Evolutionary conservation across 2,113 vertebrate species (phyloP), one percentile per base, ranked within the genome.

Genomic region (Poecile atricapillus): DNA sequence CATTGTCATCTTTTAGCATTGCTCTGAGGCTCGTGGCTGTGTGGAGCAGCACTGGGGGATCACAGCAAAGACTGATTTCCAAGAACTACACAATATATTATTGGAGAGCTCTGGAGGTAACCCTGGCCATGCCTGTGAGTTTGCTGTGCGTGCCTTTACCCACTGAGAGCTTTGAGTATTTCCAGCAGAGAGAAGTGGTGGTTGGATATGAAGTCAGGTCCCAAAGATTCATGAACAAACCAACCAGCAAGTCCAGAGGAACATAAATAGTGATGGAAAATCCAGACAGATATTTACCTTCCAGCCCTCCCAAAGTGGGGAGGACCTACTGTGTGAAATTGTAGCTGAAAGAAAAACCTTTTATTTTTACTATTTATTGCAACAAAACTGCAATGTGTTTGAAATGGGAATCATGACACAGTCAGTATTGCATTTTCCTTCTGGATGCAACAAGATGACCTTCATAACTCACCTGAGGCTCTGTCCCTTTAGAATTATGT

Each of bases 401-500:
- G n/a, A 73, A 84, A 55, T 52, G 31, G 46, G 43, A 75, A 71
- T 64, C n/a, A 23, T 8, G 35, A 47, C 69, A 89, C 25, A 75
- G 69, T 35, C 59, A 43, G n/a, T 52, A 39, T 73, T 89, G 73
- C 35, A 50, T 95, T 97, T 92, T 37, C 88, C 96, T 97, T 73
- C 82, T 87, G 46, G 81, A 81, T 83, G 35, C 63, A 94, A 91
- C 49, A 53, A 92, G 95, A 91, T 92, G 65, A 95, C 92, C 74
- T 95, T 95, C 96, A 95, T 81, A 90, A 60, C 30, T 96, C 87
- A 93, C 89, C 85, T 90, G 65, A 93, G 89, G 79, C 69, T 93
- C 74, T 92, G n/a, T 82, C 89, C 96, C 78, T 94, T 94, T 60
- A 95, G 85, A 86, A 79, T 91, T 93, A 93, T 79, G 41, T 65